phyloP scores from a whole-genome alignment of 1,140 invertebrate species.

The Ylistrum balloti region DNA sequence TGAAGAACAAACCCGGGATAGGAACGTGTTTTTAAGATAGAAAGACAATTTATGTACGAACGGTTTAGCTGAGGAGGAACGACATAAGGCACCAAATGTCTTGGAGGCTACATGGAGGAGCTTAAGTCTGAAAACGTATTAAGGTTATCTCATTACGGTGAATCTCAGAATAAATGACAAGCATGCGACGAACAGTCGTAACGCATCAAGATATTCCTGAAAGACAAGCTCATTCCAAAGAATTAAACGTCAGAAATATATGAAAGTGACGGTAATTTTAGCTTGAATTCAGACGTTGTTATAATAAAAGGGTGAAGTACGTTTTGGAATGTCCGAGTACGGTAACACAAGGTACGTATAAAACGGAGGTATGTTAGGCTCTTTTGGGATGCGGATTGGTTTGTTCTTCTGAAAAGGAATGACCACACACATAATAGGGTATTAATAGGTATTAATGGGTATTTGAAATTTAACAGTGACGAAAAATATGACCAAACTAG shows the following conservation, averaged over 20 bases:
- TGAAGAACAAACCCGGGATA: slow-evolving; percentile 1
- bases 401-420: background rate
- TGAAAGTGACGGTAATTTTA: background rate
- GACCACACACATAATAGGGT: background rate
- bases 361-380: background rate
- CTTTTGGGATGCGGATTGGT: background rate
- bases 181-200: too few relatives aligned
- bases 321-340: background rate
- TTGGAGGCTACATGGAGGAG: slow-evolving; percentile 6
- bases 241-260: background rate
- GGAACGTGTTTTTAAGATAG: background rate
- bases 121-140: background rate
- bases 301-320: background rate
- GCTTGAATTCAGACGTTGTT: background rate
- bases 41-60: background rate
- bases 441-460: too few relatives aligned
- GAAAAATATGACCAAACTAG: too few relatives aligned
- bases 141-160: background rate
- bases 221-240: background rate
- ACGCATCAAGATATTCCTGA: background rate
- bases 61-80: background rate
- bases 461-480: too few relatives aligned
- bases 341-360: background rate
- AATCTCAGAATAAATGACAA: too few relatives aligned
- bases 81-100: background rate